phyloP scores from a whole-genome alignment of 2,797 vertebrate genomes.

The Sebastes nivosus region DNA sequence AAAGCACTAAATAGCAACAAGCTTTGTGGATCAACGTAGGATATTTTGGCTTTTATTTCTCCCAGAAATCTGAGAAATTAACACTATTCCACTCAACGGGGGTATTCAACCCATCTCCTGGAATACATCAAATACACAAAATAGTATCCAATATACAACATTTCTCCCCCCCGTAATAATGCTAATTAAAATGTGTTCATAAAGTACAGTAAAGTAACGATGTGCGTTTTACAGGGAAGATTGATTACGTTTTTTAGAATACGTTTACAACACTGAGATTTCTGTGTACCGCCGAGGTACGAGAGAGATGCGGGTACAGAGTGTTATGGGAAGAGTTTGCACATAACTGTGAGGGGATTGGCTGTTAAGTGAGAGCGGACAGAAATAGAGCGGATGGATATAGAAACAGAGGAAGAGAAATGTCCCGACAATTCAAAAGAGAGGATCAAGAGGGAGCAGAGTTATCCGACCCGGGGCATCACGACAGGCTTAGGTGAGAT shows the following conservation, averaged over 20 bases:
- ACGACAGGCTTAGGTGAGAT: slow-evolving; percentile 39
- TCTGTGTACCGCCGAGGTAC: slow-evolving; percentile 45
- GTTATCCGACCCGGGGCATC: slow-evolving; percentile 42
- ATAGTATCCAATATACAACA: slow-evolving; percentile 71
- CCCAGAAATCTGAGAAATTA: slow-evolving; percentile 82
- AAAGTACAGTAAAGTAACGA: slow-evolving; percentile 73
- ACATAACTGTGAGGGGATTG: slow-evolving; percentile 26
- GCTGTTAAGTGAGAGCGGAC: slow-evolving; percentile 41
- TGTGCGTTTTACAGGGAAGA: slow-evolving; percentile 64
- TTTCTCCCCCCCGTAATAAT: slow-evolving; percentile 44
- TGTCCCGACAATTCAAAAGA: slow-evolving; percentile 47
- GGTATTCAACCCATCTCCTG: slow-evolving; percentile 61
- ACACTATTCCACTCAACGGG: slow-evolving; percentile 75
- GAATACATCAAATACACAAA: slow-evolving; percentile 74
- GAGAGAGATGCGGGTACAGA: slow-evolving; percentile 37
- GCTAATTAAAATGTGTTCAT: slow-evolving; percentile 69
- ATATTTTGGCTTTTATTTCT: slow-evolving; percentile 80
- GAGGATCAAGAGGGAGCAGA: slow-evolving; percentile 50
- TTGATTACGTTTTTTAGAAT: slow-evolving; percentile 54
- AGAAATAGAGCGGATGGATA: slow-evolving; percentile 53
- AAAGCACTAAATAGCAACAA: slow-evolving; percentile 73
- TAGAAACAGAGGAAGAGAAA: slow-evolving; percentile 49
- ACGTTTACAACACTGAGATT: slow-evolving; percentile 68
- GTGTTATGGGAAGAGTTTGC: slow-evolving; percentile 40
- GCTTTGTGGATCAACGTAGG: slow-evolving; percentile 63